Conservation (phyloP, 2,113 vertebrate genomes). For the Cyanoramphus novaezelandiae region DNA sequence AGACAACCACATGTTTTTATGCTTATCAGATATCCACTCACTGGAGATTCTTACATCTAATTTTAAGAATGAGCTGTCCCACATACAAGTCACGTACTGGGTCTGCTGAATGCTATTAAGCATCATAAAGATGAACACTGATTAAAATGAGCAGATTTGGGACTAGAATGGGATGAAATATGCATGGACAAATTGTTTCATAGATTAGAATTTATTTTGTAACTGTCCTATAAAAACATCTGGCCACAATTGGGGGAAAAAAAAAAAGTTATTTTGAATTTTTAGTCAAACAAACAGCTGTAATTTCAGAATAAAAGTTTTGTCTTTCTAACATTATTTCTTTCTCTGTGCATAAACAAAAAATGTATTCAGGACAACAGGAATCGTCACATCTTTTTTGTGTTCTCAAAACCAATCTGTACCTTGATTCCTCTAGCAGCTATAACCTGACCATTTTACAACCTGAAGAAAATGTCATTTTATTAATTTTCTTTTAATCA, state of each 20-base stretch:
- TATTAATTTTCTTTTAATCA: not conserved
- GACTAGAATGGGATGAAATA: slow-evolving; percentile 37
- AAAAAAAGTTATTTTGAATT: not conserved
- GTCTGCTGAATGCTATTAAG: not conserved
- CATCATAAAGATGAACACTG: not conserved
- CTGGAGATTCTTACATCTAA: not conserved
- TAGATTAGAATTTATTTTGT: slow-evolving; percentile 54
- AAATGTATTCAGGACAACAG: not conserved
- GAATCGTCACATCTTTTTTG: not conserved
- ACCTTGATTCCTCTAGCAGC: not conserved
- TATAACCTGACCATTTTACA: not conserved
- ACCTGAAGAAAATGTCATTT: not conserved
- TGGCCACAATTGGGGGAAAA: not conserved
- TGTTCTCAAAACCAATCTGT: not conserved
- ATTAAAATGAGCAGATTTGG: slow-evolving; percentile 61
- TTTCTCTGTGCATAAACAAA: not conserved
- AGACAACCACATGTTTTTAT: not conserved
- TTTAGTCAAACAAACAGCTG: too few species aligned
- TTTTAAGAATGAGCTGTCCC: slow-evolving; percentile 7
- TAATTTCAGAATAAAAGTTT: not conserved
- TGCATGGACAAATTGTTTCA: slow-evolving; percentile 23
- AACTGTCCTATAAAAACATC: slow-evolving; percentile 45
- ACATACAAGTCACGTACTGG: not conserved
- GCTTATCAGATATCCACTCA: not conserved
- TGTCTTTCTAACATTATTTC: not conserved